Percentiles rank a stretch among this genome's conserved stretches.
Conservation (phyloP, 92 coral and sea anemone genomes). For the Hydrozoanthus gracilis region DNA sequence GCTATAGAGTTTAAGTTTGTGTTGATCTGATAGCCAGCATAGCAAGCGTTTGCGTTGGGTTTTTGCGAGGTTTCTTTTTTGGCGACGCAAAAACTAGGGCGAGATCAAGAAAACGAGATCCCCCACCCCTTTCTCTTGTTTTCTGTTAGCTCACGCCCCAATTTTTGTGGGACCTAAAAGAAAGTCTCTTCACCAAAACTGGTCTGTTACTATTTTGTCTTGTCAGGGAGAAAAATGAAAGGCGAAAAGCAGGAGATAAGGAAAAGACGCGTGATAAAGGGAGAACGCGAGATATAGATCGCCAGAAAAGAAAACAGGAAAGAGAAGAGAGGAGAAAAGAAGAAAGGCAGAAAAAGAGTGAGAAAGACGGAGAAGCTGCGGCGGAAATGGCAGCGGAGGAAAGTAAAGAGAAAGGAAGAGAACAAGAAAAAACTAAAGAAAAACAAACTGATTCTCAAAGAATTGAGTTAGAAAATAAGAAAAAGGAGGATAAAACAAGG, state of each 20-base stretch:
- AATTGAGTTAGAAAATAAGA: slow-evolving; percentile 50
- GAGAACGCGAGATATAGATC: slow-evolving; percentile 32
- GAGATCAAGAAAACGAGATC: too few relatives aligned
- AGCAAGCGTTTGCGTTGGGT: too few relatives aligned
- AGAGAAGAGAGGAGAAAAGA: slow-evolving; percentile 59
- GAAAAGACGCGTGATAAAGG: slow-evolving; percentile 51
- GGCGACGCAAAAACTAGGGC: too few relatives aligned
- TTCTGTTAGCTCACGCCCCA: too few relatives aligned
- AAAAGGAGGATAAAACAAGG: slow-evolving; percentile 43
- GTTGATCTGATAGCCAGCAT: too few relatives aligned
- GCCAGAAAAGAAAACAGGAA: slow-evolving; percentile 48
- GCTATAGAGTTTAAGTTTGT: too few relatives aligned
- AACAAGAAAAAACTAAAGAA: slow-evolving; percentile 39
- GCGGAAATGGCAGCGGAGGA: slow-evolving; percentile 25
- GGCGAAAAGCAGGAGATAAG: slow-evolving; percentile 69
- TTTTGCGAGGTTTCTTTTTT: too few relatives aligned
- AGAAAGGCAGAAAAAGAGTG: slow-evolving; percentile 56
- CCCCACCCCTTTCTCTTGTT: too few relatives aligned
- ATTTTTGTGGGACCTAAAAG: too few relatives aligned
- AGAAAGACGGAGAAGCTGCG: slow-evolving; percentile 45
- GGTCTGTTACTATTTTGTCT: neutral
- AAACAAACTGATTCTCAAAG: slow-evolving; percentile 51
- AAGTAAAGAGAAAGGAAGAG: slow-evolving; percentile 44
- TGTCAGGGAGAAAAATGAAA: slow-evolving; percentile 37
- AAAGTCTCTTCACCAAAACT: too few relatives aligned